A percentile compares a stretch with the other conserved stretches of the same genome.
phyloP scores from a whole-genome alignment of 2,113 vertebrate genomes.

The Galbula dea region DNA sequence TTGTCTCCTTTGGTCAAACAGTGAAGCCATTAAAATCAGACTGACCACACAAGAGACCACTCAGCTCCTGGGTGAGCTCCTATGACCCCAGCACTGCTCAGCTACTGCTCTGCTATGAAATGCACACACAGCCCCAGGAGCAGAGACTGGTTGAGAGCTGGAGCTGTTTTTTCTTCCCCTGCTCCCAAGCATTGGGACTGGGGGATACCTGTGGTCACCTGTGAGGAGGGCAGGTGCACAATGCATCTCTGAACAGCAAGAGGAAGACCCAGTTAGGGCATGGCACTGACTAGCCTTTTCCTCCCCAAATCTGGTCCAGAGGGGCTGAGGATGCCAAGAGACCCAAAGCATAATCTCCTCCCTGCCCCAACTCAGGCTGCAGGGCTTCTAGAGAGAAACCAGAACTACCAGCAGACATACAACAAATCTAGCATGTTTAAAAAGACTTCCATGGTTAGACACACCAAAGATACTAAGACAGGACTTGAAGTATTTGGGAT shows the following conservation, averaged over 20 bases:
- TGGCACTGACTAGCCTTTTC: not conserved
- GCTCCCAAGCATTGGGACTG: rapidly evolving
- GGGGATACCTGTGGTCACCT: not conserved
- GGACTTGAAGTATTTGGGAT: not conserved
- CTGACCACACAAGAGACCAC: not conserved
- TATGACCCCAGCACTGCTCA: not conserved
- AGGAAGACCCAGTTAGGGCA: not conserved
- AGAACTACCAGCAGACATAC: not conserved
- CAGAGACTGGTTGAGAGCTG: not conserved
- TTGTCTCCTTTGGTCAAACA: not conserved
- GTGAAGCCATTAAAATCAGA: not conserved
- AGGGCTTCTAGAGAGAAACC: not conserved
- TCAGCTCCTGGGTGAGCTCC: not conserved
- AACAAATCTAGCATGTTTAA: not conserved
- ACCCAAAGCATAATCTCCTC: not conserved
- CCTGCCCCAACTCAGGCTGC: not conserved
- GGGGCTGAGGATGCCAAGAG: not conserved
- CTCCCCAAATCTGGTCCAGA: not conserved
- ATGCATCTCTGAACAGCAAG: not conserved
- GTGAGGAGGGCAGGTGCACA: not conserved
- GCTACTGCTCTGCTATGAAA: not conserved
- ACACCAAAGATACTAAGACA: not conserved
- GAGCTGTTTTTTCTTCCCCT: not conserved
- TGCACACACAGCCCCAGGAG: not conserved
- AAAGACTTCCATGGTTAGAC: not conserved